Conservation (phyloP, 2,113 vertebrate genomes). For the Sprattus sprattus region DNA sequence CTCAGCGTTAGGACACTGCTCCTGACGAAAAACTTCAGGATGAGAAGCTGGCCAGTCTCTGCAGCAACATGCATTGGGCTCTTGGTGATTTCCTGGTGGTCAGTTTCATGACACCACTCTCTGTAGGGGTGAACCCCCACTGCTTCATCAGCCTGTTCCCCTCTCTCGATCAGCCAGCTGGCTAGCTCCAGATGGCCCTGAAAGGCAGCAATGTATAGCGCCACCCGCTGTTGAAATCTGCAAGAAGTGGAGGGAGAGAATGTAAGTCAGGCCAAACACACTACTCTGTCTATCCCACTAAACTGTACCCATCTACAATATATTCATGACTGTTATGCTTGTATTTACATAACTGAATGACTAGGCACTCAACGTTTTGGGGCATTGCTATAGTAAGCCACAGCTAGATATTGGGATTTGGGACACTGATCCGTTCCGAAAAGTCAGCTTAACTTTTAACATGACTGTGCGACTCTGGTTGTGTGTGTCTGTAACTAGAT, state of each 20-base stretch:
- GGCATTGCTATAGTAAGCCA: neutral
- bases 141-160: conserved; percentile 57
- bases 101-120: conserved; percentile 70
- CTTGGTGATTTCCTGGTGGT: conserved; percentile 67
- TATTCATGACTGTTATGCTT: neutral
- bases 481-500: neutral
- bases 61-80: conserved; percentile 70
- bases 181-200: conserved; percentile 70
- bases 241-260: neutral
- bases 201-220: conserved; percentile 73
- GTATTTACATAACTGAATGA: neutral
- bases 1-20: conserved; percentile 62
- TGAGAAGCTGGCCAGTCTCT: conserved; percentile 68
- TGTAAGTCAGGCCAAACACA: neutral
- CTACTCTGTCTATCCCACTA: neutral
- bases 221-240: conserved; percentile 76
- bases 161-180: conserved; percentile 69
- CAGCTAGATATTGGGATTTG: no score
- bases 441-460: neutral
- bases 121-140: conserved; percentile 69
- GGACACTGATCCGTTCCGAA: neutral
- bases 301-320: neutral
- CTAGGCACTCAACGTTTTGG: neutral
- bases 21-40: conserved; percentile 74
- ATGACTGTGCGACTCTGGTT: neutral